Evolutionary conservation across 2,888 invertebrate species (phyloP).

Genomic region (Steinernema scapterisci): DNA sequence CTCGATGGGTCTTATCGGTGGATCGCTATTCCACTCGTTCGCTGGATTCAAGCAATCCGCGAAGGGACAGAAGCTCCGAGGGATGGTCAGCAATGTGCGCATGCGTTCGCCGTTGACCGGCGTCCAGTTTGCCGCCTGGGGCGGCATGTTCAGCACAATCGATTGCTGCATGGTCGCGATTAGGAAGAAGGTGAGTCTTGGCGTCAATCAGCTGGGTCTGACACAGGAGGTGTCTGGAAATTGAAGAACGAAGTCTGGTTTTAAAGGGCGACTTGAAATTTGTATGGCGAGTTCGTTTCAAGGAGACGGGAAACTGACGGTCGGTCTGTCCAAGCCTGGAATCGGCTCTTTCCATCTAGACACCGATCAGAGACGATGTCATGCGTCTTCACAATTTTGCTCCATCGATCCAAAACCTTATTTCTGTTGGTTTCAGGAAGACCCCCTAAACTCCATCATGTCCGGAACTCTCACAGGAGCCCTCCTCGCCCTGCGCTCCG

Average conservation of each 20-base stretch:
- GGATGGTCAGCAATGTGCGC: neutral
- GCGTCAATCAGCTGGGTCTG: too few relatives aligned
- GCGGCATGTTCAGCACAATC: slow-evolving; percentile 92
- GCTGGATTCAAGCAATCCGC: slow-evolving; percentile 84
- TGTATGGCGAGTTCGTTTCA: too few relatives aligned
- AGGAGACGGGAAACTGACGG: too few relatives aligned
- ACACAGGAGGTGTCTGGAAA: too few relatives aligned
- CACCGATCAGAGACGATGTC: too few relatives aligned
- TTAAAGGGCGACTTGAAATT: too few relatives aligned
- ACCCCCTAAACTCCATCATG: slow-evolving; percentile 80
- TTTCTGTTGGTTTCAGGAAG: slow-evolving; percentile 79
- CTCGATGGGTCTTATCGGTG: slow-evolving; percentile 95
- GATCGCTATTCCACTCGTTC: slow-evolving; percentile 90
- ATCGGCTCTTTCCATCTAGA: too few relatives aligned
- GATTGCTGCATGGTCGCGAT: slow-evolving; percentile 75
- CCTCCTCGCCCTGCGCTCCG: slow-evolving; percentile 87
- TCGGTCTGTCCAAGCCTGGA: too few relatives aligned
- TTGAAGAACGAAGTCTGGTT: too few relatives aligned
- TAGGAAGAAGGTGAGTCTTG: slow-evolving; percentile 40
- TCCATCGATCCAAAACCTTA: too few relatives aligned
- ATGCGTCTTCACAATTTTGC: too few relatives aligned
- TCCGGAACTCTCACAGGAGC: slow-evolving; percentile 91
- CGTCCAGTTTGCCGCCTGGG: slow-evolving; percentile 94
- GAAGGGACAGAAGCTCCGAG: slow-evolving; percentile 68
- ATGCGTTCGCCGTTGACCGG: slow-evolving; percentile 24